Base-by-base conservation (phyloP, 2,113 vertebrate species). In the Capra hircus region DNA sequence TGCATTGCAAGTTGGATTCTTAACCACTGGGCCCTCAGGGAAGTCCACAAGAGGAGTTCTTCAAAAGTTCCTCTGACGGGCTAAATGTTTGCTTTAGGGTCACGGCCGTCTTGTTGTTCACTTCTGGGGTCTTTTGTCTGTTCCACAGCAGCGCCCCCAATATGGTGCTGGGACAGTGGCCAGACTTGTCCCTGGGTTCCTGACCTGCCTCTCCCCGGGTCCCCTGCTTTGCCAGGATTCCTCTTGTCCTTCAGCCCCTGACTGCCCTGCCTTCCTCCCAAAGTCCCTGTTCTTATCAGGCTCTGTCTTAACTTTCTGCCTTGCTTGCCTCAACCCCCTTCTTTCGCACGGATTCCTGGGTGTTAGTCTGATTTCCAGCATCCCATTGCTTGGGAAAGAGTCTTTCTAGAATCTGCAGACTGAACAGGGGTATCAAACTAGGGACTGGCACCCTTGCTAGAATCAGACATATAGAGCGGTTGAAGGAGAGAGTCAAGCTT, bases 61-160 rank as follows among this genome's bases (percentile, higher is more conserved):
- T 33, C 36, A 33, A 7, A 90, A 83, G 10, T 36, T 71, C 40
- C 45, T 57, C 59, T 67, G 45, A 15, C 55, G 50, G 74, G 30
- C 15, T 91, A 9, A 19, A 55, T 4, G 11, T 15, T 64, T 80
- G 23, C 33, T 17, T 78, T n/a, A 14, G 16, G n/a, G 23, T 80
- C 30, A 25, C 64, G 33, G n/a, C 17, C 27, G 57, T 85, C 95
- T 85, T 40, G 21, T 12, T 84, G 55, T 77, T 52, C 23, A 3
- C 71, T 94, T 52, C 23, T 11, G 2, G 43, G 15, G 15, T 36
- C 86, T 28, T 33, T 27, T 7, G 1, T 78, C 25, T 62, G 1
- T 10, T 81, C 33, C 28, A 10, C 12, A 53, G 19, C 25, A 43
- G 25, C 3, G 4, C 2, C 2, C 14, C 3, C 0, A 0, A 1